A percentile compares a stretch with the other conserved stretches of the same genome.
phyloP scores from a whole-genome alignment of 2,888 invertebrate species.

The Subacronicta megacephala region DNA sequence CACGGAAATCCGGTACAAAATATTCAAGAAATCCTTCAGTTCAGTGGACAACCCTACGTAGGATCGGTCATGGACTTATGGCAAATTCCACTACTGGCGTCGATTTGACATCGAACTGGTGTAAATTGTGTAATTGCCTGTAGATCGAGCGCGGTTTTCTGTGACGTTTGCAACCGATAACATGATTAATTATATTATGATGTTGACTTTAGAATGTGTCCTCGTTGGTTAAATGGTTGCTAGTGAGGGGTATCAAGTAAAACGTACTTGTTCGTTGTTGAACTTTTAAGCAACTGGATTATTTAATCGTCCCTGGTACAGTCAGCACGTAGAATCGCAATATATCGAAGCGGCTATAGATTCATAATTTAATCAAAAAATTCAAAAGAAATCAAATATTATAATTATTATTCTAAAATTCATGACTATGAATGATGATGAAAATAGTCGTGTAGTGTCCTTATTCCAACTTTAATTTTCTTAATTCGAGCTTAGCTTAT shows the following conservation, averaged over 20 bases:
- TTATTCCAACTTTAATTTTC: no score
- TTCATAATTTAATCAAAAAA: no score
- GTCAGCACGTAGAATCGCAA: no score
- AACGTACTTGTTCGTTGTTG: neutral
- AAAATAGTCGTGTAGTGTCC: no score
- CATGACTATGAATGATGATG: no score
- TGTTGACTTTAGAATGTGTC: conserved; percentile 28
- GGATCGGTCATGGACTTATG: conserved; percentile 47
- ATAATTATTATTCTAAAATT: no score
- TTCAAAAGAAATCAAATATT: no score
- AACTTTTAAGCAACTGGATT: neutral
- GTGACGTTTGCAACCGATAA: conserved; percentile 62
- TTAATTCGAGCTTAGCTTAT: no score
- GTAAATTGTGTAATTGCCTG: conserved; percentile 70
- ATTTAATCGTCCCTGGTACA: no score
- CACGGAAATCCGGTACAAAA: conserved; percentile 22
- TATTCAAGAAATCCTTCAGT: conserved; percentile 12
- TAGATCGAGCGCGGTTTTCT: conserved; percentile 60
- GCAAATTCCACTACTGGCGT: conserved; percentile 60
- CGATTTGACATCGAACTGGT: conserved; percentile 59
- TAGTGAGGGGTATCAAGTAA: neutral
- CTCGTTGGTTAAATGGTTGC: conserved; percentile 1
- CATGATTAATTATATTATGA: conserved; percentile 42
- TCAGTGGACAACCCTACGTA: conserved; percentile 44
- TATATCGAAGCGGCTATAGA: no score